phyloP scores from a whole-genome alignment of 1,140 invertebrate genomes.

The Caenorhabditis remanei region DNA sequence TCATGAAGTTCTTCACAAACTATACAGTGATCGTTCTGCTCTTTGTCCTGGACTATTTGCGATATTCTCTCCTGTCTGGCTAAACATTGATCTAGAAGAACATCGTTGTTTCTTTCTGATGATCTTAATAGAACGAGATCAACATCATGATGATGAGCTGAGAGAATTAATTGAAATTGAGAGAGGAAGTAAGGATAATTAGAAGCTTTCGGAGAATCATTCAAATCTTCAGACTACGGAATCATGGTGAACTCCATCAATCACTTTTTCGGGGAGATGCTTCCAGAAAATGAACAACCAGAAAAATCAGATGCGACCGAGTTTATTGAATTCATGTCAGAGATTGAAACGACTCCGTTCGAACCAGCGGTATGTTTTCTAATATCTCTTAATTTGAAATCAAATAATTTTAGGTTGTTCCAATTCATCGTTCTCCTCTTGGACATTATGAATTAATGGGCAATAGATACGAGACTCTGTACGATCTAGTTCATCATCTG shows the following conservation, averaged over 20 bases:
- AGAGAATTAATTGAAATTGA: constrained; percentile 16
- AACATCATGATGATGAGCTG: constrained; percentile 18
- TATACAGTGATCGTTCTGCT: constrained; percentile 26
- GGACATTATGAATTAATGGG: constrained; percentile 38
- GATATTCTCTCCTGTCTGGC: constrained; percentile 25
- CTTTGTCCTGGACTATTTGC: constrained; percentile 14
- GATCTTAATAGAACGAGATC: constrained; percentile 12
- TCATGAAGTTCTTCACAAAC: constrained; percentile 21
- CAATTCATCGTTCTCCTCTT: constrained; percentile 19
- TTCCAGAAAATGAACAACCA: background rate
- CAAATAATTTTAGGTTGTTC: background rate
- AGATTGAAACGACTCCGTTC: constrained; percentile 29
- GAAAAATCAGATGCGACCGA: background rate
- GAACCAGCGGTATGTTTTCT: constrained; percentile 30
- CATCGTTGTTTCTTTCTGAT: constrained; percentile 25
- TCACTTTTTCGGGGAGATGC: constrained; percentile 25
- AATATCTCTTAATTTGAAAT: background rate
- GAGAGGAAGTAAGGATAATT: constrained; percentile 21
- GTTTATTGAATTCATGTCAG: constrained; percentile 35
- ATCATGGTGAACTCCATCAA: constrained; percentile 20
- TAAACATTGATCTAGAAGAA: constrained; percentile 33
- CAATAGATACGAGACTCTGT: constrained; percentile 36
- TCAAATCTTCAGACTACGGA: background rate
- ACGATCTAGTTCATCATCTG: constrained; percentile 46
- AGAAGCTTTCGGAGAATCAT: no score